These are phyloP conservation scores for Sylvicola cinctus DNA, from an alignment of 2,888 invertebrate genomes.

Conservation along the genomic window DNA sequence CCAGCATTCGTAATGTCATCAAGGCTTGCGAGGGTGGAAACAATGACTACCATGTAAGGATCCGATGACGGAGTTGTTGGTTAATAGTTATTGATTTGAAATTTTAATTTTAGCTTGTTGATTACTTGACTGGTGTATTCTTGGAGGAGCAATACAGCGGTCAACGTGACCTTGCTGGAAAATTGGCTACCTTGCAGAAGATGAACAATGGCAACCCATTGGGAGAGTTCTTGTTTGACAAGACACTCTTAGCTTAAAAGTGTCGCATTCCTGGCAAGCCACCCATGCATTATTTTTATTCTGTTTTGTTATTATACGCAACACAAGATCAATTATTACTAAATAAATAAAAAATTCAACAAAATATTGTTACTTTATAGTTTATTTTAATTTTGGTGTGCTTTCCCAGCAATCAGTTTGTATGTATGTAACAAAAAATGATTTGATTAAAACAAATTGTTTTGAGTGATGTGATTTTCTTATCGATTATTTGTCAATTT, in stretches of 20 bases:
- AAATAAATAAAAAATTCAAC: too few relatives aligned
- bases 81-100: slow-evolving; percentile 13
- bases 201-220: slow-evolving; percentile 42
- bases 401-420: too few relatives aligned
- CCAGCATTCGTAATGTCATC: slow-evolving; percentile 50
- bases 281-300: too few relatives aligned
- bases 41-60: slow-evolving; percentile 5
- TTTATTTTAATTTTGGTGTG: too few relatives aligned
- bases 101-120: slow-evolving; percentile 72
- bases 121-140: slow-evolving; percentile 52
- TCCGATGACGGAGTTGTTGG: not conserved
- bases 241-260: slow-evolving; percentile 16
- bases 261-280: too few relatives aligned
- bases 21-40: slow-evolving; percentile 35
- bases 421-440: too few relatives aligned
- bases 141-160: slow-evolving; percentile 75
- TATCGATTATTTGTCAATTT: too few relatives aligned
- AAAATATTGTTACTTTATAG: too few relatives aligned
- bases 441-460: too few relatives aligned
- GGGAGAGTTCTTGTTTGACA: slow-evolving; percentile 71
- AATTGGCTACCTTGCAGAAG: slow-evolving; percentile 57
- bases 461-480: too few relatives aligned
- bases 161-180: slow-evolving; percentile 63
- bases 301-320: too few relatives aligned
- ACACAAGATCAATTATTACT: too few relatives aligned